phyloP scores from a whole-genome alignment of 2,888 invertebrate genomes.

The Piscicola geometra region DNA sequence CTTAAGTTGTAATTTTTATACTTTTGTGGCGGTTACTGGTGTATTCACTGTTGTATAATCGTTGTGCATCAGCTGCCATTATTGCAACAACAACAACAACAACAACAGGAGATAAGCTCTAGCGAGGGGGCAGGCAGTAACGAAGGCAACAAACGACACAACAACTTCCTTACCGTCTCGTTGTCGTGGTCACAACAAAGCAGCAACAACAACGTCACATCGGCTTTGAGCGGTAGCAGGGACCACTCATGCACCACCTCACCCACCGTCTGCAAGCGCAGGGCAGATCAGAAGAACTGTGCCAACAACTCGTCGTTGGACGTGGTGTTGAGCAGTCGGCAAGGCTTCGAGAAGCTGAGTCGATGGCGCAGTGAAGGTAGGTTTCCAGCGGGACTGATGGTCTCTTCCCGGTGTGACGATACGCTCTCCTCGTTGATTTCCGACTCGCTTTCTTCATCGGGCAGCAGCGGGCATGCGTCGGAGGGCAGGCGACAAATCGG shows the following conservation, averaged over 20 bases:
- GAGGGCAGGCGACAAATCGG: neutral
- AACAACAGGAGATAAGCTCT: neutral
- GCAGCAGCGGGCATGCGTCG: neutral
- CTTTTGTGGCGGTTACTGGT: too few relatives aligned
- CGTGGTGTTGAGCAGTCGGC: too few relatives aligned
- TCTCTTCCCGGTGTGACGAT: neutral
- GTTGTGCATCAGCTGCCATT: neutral
- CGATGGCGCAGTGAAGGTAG: neutral
- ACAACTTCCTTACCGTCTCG: constrained; percentile 7
- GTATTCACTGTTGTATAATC: too few relatives aligned
- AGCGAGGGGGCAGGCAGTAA: neutral
- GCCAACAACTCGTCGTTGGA: too few relatives aligned
- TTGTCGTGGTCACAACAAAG: neutral
- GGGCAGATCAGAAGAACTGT: too few relatives aligned
- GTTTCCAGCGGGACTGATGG: neutral
- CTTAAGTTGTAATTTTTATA: too few relatives aligned
- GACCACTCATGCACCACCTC: too few relatives aligned
- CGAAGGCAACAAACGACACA: neutral
- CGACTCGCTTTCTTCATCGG: neutral
- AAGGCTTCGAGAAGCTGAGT: too few relatives aligned
- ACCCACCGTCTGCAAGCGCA: too few relatives aligned
- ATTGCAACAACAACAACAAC: neutral
- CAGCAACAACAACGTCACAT: neutral
- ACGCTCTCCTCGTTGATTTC: constrained; percentile 20
- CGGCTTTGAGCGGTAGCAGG: neutral